These are phyloP conservation scores for Macrobrachium nipponense DNA, from an alignment of 1,140 invertebrate genomes.

Conservation along the genomic window DNA sequence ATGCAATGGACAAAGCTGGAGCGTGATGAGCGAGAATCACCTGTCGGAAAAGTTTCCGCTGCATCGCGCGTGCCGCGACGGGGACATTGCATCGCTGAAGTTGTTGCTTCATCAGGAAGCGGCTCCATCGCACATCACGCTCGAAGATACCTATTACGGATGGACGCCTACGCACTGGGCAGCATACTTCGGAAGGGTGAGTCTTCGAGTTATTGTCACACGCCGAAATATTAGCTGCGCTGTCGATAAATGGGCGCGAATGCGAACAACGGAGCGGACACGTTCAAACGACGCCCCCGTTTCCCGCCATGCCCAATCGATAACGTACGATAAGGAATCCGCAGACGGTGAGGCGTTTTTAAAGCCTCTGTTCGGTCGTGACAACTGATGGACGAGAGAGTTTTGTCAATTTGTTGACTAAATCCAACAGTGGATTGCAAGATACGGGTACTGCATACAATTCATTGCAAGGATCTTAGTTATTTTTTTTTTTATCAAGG, in stretches of 20 bases:
- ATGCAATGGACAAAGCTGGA: slow-evolving; percentile 27
- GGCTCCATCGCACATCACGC: slow-evolving; percentile 33
- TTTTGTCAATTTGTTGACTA: too few relatives aligned
- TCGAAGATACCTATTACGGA: slow-evolving; percentile 55
- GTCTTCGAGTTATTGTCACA: background rate
- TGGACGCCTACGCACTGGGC: slow-evolving; percentile 53
- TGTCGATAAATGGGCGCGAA: too few relatives aligned
- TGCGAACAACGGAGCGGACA: background rate
- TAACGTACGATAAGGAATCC: background rate
- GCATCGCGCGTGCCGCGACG: slow-evolving; percentile 49
- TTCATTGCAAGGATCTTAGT: too few relatives aligned
- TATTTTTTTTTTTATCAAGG: too few relatives aligned
- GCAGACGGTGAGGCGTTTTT: too few relatives aligned
- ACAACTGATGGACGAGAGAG: background rate
- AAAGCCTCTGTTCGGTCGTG: background rate
- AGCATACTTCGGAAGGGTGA: slow-evolving; percentile 51
- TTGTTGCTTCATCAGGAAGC: slow-evolving; percentile 27
- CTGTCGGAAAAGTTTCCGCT: slow-evolving; percentile 42
- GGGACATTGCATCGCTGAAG: slow-evolving; percentile 19
- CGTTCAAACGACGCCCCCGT: background rate
- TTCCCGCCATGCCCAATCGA: slow-evolving; percentile 21
- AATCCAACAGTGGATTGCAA: too few relatives aligned
- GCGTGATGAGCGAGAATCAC: slow-evolving; percentile 43
- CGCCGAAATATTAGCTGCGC: background rate
- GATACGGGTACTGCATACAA: too few relatives aligned